These are phyloP conservation scores for Lepidostoma basale DNA, from an alignment of 1,140 invertebrate genomes.

Conservation along the genomic window DNA sequence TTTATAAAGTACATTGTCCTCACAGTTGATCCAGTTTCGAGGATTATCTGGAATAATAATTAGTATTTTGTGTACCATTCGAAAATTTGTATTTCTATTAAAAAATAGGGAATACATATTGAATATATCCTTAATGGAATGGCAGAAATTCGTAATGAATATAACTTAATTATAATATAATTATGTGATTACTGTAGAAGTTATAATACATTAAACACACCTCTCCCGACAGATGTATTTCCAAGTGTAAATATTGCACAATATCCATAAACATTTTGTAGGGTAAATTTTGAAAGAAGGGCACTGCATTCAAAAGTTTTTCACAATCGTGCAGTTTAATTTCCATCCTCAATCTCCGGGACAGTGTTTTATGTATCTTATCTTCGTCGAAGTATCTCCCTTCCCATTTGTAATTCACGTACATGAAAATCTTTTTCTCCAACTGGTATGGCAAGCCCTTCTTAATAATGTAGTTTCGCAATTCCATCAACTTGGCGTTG, in stretches of 20 bases:
- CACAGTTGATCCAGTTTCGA: slow-evolving; percentile 5
- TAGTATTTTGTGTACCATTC: too few species aligned
- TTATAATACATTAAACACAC: not conserved
- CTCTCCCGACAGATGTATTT: slow-evolving; percentile 18
- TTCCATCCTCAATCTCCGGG: slow-evolving; percentile 12
- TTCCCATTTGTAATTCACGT: slow-evolving; percentile 30
- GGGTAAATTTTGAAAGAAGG: slow-evolving; percentile 12
- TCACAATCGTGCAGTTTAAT: slow-evolving; percentile 24
- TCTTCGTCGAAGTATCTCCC: slow-evolving; percentile 30
- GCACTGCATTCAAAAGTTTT: slow-evolving; percentile 14
- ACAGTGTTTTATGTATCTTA: slow-evolving; percentile 9
- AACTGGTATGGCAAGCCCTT: slow-evolving; percentile 6
- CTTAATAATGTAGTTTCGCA: slow-evolving; percentile 4
- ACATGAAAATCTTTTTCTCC: slow-evolving; percentile 11
- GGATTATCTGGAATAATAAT: slow-evolving; percentile 18
- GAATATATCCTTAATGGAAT: not conserved
- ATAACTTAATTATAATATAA: not conserved
- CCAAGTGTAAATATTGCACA: slow-evolving; percentile 16
- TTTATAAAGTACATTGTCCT: slow-evolving; percentile 9
- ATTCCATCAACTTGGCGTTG: not conserved
- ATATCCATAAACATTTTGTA: slow-evolving; percentile 11
- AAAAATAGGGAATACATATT: not conserved
- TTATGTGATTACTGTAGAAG: not conserved
- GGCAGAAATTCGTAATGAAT: too few species aligned
- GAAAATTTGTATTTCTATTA: too few species aligned